Percentiles rank a stretch among this genome's conserved stretches.
These are phyloP conservation scores for Pristionchus entomophagus DNA, from an alignment of 2,888 invertebrate genomes.

Conservation along the genomic window DNA sequence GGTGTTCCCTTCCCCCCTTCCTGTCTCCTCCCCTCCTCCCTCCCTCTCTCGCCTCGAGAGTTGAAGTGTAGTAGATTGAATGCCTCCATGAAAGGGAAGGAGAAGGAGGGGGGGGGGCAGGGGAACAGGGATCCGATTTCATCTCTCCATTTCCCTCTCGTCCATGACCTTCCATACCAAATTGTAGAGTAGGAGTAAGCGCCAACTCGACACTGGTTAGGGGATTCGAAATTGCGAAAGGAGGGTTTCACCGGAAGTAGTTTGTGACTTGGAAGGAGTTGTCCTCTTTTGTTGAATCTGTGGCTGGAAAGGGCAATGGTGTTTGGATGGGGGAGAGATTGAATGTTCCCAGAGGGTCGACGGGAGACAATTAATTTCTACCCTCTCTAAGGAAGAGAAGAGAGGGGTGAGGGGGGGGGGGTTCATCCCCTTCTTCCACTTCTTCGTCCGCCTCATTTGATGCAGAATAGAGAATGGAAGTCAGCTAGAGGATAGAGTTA, in stretches of 20 bases:
- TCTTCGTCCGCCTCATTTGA: slow-evolving; percentile 17
- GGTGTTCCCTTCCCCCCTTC: not conserved
- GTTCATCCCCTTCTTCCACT: slow-evolving; percentile 13
- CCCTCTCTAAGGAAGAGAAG: slow-evolving; percentile 32
- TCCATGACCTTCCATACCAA: not conserved
- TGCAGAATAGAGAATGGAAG: slow-evolving; percentile 30
- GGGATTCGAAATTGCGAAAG: not conserved
- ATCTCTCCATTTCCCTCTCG: no score
- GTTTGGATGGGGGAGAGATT: not conserved
- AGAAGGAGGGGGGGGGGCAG: not conserved
- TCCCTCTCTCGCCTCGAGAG: not conserved
- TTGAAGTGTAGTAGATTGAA: slow-evolving; percentile 28
- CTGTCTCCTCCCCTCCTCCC: not conserved
- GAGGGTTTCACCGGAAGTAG: not conserved
- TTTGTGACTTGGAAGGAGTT: not conserved
- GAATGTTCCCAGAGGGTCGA: slow-evolving; percentile 17
- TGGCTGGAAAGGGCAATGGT: not conserved
- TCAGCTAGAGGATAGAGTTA: not conserved
- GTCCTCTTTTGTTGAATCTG: not conserved
- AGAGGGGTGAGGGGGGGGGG: no score
- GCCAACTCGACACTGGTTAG: not conserved
- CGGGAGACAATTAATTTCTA: slow-evolving; percentile 30
- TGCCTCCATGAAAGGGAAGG: slow-evolving; percentile 36
- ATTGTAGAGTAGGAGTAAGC: slow-evolving; percentile 12
- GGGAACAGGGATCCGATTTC: slow-evolving; percentile 31